Percentiles rank a stretch among this genome's conserved stretches.
Evolutionary conservation across 2,113 vertebrate species (phyloP).

Genomic region (Odocoileus hemionus): DNA sequence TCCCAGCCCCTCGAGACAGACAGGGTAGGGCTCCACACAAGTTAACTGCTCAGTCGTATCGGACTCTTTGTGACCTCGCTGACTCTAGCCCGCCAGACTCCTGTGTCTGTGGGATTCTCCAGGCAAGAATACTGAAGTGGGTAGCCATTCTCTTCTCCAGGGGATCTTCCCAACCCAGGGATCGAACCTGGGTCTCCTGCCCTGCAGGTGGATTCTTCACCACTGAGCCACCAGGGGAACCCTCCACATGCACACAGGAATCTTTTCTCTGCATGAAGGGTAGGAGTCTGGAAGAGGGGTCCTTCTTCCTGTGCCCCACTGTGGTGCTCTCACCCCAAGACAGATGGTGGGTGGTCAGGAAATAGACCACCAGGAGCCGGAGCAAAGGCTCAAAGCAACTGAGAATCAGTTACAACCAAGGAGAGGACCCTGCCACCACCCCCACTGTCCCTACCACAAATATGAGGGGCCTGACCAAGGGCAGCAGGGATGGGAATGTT

Average conservation of each 20-base stretch:
- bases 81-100: neutral
- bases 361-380: neutral
- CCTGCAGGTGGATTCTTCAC: neutral
- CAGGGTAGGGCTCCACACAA: rapidly evolving
- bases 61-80: neutral
- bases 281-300: neutral
- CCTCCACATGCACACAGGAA: neutral
- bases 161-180: neutral
- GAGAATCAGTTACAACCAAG: neutral
- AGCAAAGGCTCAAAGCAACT: neutral
- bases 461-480: neutral
- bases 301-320: neutral
- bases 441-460: neutral
- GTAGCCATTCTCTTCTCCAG: neutral
- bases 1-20: neutral
- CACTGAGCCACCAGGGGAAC: neutral
- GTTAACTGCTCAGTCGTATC: neutral
- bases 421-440: neutral
- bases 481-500: neutral
- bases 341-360: neutral
- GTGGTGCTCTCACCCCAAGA: neutral
- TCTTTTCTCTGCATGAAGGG: neutral
- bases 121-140: neutral
- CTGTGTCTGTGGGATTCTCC: neutral
- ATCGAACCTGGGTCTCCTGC: neutral